These are phyloP conservation scores for Pardalotus punctatus DNA, from an alignment of 2,113 vertebrate species.

Conservation along the genomic window DNA sequence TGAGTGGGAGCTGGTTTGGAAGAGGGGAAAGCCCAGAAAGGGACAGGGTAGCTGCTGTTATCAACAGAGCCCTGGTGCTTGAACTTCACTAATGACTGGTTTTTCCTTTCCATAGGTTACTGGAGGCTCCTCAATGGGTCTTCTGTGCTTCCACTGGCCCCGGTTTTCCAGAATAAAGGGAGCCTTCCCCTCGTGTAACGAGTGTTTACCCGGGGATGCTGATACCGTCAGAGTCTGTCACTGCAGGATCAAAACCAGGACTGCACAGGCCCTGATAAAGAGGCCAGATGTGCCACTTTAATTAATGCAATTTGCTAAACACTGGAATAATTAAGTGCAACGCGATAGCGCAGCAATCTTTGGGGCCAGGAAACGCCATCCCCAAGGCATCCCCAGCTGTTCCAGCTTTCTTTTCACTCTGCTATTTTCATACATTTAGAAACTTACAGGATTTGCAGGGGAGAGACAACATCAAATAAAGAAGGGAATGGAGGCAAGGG, in stretches of 20 bases:
- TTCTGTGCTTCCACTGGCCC: not conserved
- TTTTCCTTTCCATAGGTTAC: not conserved
- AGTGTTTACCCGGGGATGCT: conserved; percentile 4
- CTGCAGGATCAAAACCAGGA: conserved; percentile 47
- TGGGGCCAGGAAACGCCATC: not conserved
- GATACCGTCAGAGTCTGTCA: conserved; percentile 26
- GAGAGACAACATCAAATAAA: not conserved
- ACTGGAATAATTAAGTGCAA: conserved; percentile 36
- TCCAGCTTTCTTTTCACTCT: not conserved
- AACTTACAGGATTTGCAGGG: not conserved
- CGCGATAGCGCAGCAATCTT: not conserved
- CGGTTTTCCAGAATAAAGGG: not conserved
- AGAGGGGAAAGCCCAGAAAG: not conserved
- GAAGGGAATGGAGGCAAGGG: not conserved
- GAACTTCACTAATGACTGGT: not conserved
- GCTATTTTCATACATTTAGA: not conserved
- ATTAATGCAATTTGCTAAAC: conserved; percentile 62
- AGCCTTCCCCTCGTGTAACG: not conserved
- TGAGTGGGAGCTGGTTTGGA: not conserved
- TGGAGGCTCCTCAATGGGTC: not conserved
- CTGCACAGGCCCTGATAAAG: conserved; percentile 38
- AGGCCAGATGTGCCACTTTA: conserved; percentile 53
- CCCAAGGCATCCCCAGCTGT: conserved; percentile 14
- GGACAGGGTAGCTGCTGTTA: not conserved
- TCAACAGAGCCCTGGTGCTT: not conserved